Evolutionary conservation across 1,140 invertebrate species (phyloP).

Genomic region (Amyelois transitella): DNA sequence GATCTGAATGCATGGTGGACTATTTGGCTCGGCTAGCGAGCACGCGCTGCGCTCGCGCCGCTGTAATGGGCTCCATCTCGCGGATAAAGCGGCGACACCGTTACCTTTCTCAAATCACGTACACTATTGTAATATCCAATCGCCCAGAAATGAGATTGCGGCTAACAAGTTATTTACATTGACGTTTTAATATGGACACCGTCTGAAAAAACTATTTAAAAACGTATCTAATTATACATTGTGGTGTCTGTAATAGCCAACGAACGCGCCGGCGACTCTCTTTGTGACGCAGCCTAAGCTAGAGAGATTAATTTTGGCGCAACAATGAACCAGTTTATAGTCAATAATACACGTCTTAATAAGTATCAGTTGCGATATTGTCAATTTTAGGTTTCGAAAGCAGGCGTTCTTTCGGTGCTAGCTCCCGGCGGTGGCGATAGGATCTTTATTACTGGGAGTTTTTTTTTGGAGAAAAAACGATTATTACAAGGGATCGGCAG

Average conservation of each 20-base stretch:
- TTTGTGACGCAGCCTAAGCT: slow-evolving; percentile 67
- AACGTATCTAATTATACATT: slow-evolving; percentile 60
- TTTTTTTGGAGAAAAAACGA: slow-evolving; percentile 57
- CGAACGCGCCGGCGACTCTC: slow-evolving; percentile 60
- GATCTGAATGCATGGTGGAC: slow-evolving; percentile 18
- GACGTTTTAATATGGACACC: slow-evolving; percentile 71
- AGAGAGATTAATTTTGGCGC: slow-evolving; percentile 69
- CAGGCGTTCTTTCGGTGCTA: slow-evolving; percentile 16
- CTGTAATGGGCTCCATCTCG: slow-evolving; percentile 59
- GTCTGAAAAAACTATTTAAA: slow-evolving; percentile 71
- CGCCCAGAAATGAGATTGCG: slow-evolving; percentile 72
- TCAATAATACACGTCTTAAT: slow-evolving; percentile 57
- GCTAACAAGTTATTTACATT: slow-evolving; percentile 75
- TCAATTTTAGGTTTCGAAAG: slow-evolving; percentile 59
- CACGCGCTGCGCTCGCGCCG: slow-evolving; percentile 32
- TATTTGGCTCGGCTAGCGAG: slow-evolving; percentile 8
- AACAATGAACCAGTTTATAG: slow-evolving; percentile 63
- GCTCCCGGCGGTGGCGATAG: slow-evolving; percentile 45
- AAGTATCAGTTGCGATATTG: slow-evolving; percentile 63
- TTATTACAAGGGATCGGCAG: slow-evolving; percentile 60
- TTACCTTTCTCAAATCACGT: slow-evolving; percentile 73
- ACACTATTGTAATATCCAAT: slow-evolving; percentile 74
- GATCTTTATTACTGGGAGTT: slow-evolving; percentile 52
- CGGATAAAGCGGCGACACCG: slow-evolving; percentile 68
- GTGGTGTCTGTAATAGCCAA: slow-evolving; percentile 62